Evolutionary conservation across 30 jellyfish, hydroid and myxozoan species (phyloP).

Genomic region (Haliclystus octoradiatus): DNA sequence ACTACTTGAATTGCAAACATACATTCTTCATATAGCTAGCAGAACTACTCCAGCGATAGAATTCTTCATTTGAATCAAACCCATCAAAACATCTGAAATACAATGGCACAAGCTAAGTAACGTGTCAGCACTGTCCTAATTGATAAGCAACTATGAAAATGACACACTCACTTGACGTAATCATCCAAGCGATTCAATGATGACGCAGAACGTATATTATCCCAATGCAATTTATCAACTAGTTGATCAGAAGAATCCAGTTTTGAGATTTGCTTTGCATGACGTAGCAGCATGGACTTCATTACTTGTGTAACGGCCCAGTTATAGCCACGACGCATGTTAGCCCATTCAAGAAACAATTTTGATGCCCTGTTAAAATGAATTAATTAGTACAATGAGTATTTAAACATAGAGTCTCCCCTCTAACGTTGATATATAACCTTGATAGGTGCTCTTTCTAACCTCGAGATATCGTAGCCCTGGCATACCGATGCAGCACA

Average conservation of each 20-base stretch:
- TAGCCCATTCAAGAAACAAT: conserved; percentile 49
- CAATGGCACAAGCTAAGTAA: too few species aligned
- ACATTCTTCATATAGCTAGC: conserved; percentile 49
- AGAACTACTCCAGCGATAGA: conserved; percentile 59
- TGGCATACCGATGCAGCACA: conserved; percentile 87
- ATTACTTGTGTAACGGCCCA: conserved; percentile 43
- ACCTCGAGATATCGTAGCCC: conserved; percentile 69
- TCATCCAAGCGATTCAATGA: conserved; percentile 63
- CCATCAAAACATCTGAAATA: conserved; percentile 39
- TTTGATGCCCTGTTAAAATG: conserved; percentile 41
- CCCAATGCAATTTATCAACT: conserved; percentile 51
- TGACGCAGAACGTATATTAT: conserved; percentile 50
- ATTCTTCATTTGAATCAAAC: conserved; percentile 20
- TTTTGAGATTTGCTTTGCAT: conserved; percentile 36
- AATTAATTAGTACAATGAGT: not conserved
- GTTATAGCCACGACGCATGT: conserved; percentile 60
- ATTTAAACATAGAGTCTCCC: not conserved
- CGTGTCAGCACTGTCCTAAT: too few species aligned
- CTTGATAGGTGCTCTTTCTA: not conserved
- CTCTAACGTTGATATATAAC: not conserved
- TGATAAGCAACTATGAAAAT: too few species aligned
- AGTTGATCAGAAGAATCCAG: conserved; percentile 14
- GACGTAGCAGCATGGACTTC: conserved; percentile 24
- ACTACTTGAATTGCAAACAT: too few species aligned
- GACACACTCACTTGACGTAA: not conserved